Evolutionary conservation across 2,888 invertebrate species (phyloP), one percentile per base, ranked within the genome.

Genomic region (Neoscelio sp.): DNA sequence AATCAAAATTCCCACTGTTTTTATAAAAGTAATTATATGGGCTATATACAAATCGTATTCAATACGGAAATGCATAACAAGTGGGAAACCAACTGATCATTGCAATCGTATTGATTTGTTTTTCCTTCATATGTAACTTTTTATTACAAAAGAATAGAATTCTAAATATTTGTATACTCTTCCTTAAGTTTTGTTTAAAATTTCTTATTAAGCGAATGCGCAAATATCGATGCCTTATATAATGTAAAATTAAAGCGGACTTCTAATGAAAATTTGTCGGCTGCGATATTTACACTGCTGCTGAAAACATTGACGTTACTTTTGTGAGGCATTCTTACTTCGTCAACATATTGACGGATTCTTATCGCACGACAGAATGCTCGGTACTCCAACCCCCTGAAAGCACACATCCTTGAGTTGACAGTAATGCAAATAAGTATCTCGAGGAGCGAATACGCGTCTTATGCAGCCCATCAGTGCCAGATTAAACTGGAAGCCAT

Each of bases 371-470:
- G 44, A 54, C 23, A 62, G 46, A 71, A 71, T 62, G 35, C 20
- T 33, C 15, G 44, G 52, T 28, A 18, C 50, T 73, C 60, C n/a
- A 15, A 65, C 40, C 33, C 15, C 10, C 60, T 38, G 48, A 38
- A 62, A 68, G 68, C 54, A 42, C 15, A 35, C 50, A 58, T 62
- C 54, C 48, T 52, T 18, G 52, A 52, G 40, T 68, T 54, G 68
- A 48, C 46, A 56, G 54, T 38, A 70, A 58, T 76, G 68, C 67
- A 75, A 75, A 75, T 62, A 75, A 46, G 30, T 65, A 52, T 75
- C 60, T 48, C 18, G 35, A 12, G 60, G 67, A 33, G 60, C 50
- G 42, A 8, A 38, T 42, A 42, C 58, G 67, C 52, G 52, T 52
- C 75, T 74, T 50, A 44, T 44, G 60, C 67, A 60, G 38, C 38